A percentile compares a stretch with the other conserved stretches of the same genome.
These are phyloP conservation scores for Platichthys stellatus DNA, from an alignment of 2,113 vertebrate genomes.

Conservation along the genomic window DNA sequence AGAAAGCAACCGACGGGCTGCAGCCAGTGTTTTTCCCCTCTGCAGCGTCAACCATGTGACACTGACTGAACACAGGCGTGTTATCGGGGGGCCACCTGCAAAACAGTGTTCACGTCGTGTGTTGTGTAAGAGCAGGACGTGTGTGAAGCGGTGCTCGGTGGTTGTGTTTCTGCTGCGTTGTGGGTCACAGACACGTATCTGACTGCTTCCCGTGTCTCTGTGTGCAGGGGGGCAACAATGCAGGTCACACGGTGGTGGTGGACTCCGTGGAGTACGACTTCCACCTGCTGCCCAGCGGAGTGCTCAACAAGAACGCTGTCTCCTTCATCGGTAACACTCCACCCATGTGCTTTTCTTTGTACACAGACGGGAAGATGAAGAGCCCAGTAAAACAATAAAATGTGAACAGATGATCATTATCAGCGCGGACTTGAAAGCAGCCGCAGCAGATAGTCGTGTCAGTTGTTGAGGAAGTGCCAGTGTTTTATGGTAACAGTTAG, in stretches of 20 bases:
- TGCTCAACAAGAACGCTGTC: conserved; percentile 84
- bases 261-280: conserved; percentile 85
- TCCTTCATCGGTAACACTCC: conserved; percentile 82
- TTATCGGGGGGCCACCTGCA: not conserved
- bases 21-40: not conserved
- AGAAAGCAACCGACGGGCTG: not conserved
- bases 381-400: not conserved
- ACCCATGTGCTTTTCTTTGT: not conserved
- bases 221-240: conserved; percentile 87
- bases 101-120: not conserved
- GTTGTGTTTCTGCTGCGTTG: not conserved
- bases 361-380: not conserved
- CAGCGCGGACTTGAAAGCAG: not conserved
- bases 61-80: not conserved
- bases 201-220: not conserved
- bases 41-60: not conserved
- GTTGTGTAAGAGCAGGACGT: not conserved
- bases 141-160: not conserved
- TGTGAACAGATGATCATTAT: not conserved
- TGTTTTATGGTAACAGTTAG: not conserved
- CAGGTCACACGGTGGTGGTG: conserved; percentile 86
- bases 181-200: not conserved
- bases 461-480: not conserved
- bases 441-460: not conserved
- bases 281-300: conserved; percentile 85